phyloP scores from a whole-genome alignment of 2,113 vertebrate genomes.

The Cyanoliseus patagonus region DNA sequence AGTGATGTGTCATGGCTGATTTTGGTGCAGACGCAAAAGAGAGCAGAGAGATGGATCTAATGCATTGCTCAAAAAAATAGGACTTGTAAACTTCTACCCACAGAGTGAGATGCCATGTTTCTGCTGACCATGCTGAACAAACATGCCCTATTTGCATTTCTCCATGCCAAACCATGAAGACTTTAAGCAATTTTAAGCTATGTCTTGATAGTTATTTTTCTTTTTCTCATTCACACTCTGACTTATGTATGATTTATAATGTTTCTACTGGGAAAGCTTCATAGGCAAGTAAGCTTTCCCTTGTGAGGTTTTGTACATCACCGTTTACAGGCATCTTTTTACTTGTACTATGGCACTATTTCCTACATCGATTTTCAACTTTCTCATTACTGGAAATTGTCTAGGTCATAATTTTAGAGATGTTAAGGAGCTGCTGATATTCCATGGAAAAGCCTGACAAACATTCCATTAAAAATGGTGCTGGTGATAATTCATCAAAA shows the following conservation, averaged over 20 bases:
- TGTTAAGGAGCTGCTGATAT: slow-evolving; percentile 23
- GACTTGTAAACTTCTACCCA: background rate
- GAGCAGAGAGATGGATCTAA: background rate
- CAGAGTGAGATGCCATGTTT: background rate
- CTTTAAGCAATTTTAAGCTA: slow-evolving; percentile 15
- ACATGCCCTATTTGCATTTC: background rate
- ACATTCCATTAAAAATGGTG: slow-evolving; percentile 12
- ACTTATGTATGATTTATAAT: slow-evolving; percentile 48
- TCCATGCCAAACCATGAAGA: slow-evolving; percentile 10
- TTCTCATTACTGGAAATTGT: slow-evolving; percentile 33
- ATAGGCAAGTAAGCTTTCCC: slow-evolving; percentile 9
- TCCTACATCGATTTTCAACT: slow-evolving; percentile 46
- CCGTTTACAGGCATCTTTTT: slow-evolving; percentile 25
- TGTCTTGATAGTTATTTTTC: slow-evolving; percentile 24
- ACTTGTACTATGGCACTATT: slow-evolving; percentile 37
- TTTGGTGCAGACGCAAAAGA: background rate
- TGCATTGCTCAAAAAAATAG: background rate
- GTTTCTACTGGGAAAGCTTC: slow-evolving; percentile 37
- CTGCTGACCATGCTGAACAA: background rate
- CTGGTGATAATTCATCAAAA: slow-evolving; percentile 44
- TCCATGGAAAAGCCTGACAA: slow-evolving; percentile 27
- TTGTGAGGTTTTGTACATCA: slow-evolving; percentile 2
- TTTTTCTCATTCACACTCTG: slow-evolving; percentile 30
- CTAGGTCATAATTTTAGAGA: slow-evolving; percentile 45
- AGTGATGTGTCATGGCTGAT: background rate